Base-by-base conservation (phyloP, 2,888 invertebrate genomes). In the Petrolisthes manimaculis region DNA sequence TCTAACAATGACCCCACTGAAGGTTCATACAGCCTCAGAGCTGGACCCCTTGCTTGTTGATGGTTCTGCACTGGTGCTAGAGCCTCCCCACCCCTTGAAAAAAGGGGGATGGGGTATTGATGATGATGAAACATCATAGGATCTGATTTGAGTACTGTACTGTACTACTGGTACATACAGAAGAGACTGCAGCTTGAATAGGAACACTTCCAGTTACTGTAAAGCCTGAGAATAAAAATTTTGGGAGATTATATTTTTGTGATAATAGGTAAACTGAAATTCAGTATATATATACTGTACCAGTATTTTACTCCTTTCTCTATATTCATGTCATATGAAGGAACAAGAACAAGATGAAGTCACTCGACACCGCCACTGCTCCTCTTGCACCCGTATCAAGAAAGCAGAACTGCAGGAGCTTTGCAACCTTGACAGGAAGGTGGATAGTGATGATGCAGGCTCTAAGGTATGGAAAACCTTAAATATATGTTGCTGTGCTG, bases 311-410 rank as follows among this genome's bases (percentile, higher is more conserved):
- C 12, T 67, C 67, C 14, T 67, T 67, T 12, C 3, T 67, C n/a
- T 67, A 18, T n/a, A 18, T 67, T 67, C n/a, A 67, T 67, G 67
- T 67, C n/a, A n/a, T 37, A 37, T 37, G 37, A 37, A 37, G 37
- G 37, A 37, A 37, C 37, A 37, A 37, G 55, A 1, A 24, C 61
- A 53, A 3, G 81, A 81, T 61, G 75, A 74, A 6, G 21, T 37
- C 4, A 54, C 18, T 9, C 71, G 55, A 18, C 81, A 84, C 67
- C 84, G 77, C 24, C 53, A 84, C 67, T 91, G 91, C 61, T 67
- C 74, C n/a, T 89, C 88, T 4, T 91, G 91, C 67, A 84, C 67
- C 14, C 83, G 85, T n/a, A 84, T 84, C n/a, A 88, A 86, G 37
- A 81, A 84, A 12, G 77, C 75, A 24, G 91, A 91, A 53, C 18